These are phyloP conservation scores for Nyleta sp. DNA, from an alignment of 2,888 invertebrate species.

Conservation along the genomic window DNA sequence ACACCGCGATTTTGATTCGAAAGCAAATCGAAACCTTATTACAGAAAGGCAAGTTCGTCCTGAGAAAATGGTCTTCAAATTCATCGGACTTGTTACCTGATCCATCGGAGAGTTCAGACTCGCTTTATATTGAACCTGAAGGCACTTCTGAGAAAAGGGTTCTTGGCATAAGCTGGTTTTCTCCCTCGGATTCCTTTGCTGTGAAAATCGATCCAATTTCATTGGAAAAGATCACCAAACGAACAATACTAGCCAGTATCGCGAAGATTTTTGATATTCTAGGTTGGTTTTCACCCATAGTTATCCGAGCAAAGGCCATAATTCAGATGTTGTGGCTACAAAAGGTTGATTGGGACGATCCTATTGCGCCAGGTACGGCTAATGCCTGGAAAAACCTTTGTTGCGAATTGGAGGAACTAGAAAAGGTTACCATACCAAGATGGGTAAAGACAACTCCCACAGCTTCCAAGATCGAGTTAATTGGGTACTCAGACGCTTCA, in stretches of 20 bases:
- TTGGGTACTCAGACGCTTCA: neutral
- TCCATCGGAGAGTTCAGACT: neutral
- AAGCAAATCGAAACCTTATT: neutral
- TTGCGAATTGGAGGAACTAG: no score
- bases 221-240: neutral
- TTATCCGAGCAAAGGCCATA: slow-evolving; percentile 7
- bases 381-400: no score
- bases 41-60: neutral
- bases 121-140: no score
- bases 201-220: no score
- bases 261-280: neutral
- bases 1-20: neutral
- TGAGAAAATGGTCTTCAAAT: slow-evolving; percentile 1
- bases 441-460: no score
- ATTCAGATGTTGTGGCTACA: neutral
- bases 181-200: neutral
- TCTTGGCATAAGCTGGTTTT: neutral
- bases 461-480: no score
- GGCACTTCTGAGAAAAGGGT: neutral
- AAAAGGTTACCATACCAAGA: no score
- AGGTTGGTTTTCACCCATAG: slow-evolving; percentile 1
- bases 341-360: neutral
- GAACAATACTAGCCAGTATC: no score
- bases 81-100: neutral
- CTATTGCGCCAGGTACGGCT: neutral